Evolutionary conservation across 2,888 invertebrate genomes (phyloP), one percentile per base, ranked within the genome.

Genomic region (Agapostemon virescens): DNA sequence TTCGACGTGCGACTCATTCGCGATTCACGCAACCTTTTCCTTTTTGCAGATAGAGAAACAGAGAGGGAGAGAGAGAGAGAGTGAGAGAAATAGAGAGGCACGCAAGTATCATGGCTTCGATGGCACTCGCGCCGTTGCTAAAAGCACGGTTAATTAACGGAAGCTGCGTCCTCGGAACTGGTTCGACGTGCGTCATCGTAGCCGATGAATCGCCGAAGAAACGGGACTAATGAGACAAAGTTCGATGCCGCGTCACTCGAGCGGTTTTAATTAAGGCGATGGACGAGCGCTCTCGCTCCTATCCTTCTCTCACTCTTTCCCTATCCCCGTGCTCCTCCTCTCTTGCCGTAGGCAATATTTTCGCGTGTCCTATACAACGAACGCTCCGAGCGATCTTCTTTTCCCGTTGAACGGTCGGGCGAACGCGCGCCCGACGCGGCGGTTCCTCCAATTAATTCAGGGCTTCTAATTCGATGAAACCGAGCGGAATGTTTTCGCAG

Each of bases 221-320:
- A 71, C 33, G 67, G 58, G 73, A 79, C 76, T 79, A 83, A 83
- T 58, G 82, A 79, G 83, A 61, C 74, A 77, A 82, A 83, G 63
- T 82, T 82, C 38, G 74, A 67, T 55, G 52, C 52, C 38, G 42
- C 55, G 36, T 45, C 58, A 33, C 70, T 73, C 58, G 76, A 79
- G 63, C 55, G 64, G 36, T 79, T 83, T 83, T 82, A 83, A 83
- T 83, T 82, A 82, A 83, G 42, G 66, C 69, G 69, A 78, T 71
- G 77, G 40, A 33, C 45, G 67, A n/a, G 66, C 52, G 69, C 7
- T 2, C 3, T 7, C 40, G 13, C 40, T 11, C 2, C 2, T 11
- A 30, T 4, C 1, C 6, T 7, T n/a, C 45, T 2, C 6, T 5
- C 66, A 20, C n/a, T 49, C 17, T 45, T 26, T 26, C 70, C 11